Evolutionary conservation across 2,888 invertebrate genomes (phyloP).

Genomic region (Xestia c-nigrum): DNA sequence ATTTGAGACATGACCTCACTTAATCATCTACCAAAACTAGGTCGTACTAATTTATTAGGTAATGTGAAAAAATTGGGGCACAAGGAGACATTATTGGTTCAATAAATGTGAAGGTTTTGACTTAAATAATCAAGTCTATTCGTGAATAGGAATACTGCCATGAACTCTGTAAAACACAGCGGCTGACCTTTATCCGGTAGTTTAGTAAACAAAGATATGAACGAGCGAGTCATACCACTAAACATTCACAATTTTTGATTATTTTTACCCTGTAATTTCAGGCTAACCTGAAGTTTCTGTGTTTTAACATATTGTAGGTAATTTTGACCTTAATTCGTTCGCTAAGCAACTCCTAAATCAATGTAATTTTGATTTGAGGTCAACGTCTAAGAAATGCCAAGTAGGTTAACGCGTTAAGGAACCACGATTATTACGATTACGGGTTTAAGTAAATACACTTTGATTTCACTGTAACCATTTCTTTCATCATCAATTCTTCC

Average conservation of each 20-base stretch:
- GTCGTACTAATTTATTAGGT: constrained; percentile 66
- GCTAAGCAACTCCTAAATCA: constrained; percentile 32
- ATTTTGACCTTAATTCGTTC: constrained; percentile 1
- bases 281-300: neutral
- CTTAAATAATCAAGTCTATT: constrained; percentile 31
- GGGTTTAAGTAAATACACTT: constrained; percentile 50
- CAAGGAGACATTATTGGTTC: constrained; percentile 40
- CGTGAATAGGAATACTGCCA: constrained; percentile 20
- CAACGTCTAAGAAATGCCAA: constrained; percentile 62
- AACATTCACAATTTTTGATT: constrained; percentile 5
- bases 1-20: constrained; percentile 79
- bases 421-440: constrained; percentile 51
- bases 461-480: constrained; percentile 43
- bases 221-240: constrained; percentile 8
- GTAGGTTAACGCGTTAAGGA: constrained; percentile 62
- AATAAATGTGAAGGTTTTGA: constrained; percentile 44
- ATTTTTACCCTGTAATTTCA: neutral
- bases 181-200: constrained; percentile 33
- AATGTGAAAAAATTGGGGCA: constrained; percentile 51
- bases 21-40: constrained; percentile 76
- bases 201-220: constrained; percentile 47
- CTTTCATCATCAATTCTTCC: constrained; percentile 12
- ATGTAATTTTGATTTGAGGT: constrained; percentile 58
- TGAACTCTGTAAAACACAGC: constrained; percentile 32
- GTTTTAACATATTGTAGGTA: constrained; percentile 16